A percentile compares a stretch with the other conserved stretches of the same genome.
Evolutionary conservation across 2,888 invertebrate genomes (phyloP).

Genomic region (Noctua janthe): DNA sequence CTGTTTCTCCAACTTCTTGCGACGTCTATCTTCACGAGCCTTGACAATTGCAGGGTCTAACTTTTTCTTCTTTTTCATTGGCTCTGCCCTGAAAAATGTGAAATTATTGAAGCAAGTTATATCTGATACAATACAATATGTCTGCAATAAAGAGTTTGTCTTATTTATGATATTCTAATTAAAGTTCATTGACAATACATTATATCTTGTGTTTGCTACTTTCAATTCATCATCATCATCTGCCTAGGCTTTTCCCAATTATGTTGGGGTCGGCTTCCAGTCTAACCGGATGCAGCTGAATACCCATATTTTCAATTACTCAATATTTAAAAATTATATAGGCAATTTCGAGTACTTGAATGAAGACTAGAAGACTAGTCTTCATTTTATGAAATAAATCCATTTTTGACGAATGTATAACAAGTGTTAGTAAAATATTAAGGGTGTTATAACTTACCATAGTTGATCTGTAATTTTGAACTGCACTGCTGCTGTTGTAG

Average conservation of each 20-base stretch:
- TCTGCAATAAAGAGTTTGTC: not conserved
- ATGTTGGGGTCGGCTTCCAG: not conserved
- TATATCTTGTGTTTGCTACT: not conserved
- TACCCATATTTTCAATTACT: not conserved
- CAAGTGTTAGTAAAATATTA: not conserved
- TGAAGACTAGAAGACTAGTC: not conserved
- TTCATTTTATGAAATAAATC: not conserved
- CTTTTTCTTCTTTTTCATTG: slow-evolving; percentile 97
- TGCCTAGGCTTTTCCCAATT: not conserved
- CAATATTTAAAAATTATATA: not conserved
- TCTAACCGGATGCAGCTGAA: not conserved
- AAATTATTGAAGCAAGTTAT: not conserved
- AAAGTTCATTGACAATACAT: not conserved
- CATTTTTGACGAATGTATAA: not conserved
- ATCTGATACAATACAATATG: not conserved
- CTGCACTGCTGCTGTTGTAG: slow-evolving; percentile 77
- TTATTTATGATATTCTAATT: not conserved
- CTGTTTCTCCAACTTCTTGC: slow-evolving; percentile 96
- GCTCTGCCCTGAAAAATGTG: slow-evolving; percentile 93
- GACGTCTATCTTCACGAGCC: slow-evolving; percentile 95
- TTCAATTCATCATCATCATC: not conserved
- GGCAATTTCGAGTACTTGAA: not conserved
- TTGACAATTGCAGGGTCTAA: slow-evolving; percentile 95
- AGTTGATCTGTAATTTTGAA: slow-evolving; percentile 84
- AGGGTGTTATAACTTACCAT: slow-evolving; percentile 76